phyloP scores from a whole-genome alignment of 2,113 vertebrate species.

The Ploceus nigricollis region DNA sequence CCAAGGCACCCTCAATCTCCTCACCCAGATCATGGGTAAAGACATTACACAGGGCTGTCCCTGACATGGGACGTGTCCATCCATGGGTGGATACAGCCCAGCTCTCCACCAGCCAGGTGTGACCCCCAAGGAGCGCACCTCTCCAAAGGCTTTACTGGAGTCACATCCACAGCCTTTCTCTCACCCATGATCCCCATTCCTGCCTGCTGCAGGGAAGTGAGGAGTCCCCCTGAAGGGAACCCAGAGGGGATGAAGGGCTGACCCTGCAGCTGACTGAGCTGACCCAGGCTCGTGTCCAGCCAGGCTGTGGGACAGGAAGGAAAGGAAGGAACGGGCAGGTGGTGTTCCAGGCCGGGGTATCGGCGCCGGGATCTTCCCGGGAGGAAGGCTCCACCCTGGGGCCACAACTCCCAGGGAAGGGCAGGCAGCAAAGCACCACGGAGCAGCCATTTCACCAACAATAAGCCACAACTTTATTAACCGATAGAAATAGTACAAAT shows the following conservation, averaged over 20 bases:
- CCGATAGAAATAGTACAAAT: conserved; percentile 99
- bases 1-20: accelerated
- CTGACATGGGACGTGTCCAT: background rate
- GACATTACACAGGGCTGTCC: background rate
- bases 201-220: background rate
- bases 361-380: background rate
- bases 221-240: background rate
- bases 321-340: background rate
- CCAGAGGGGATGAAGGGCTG: background rate
- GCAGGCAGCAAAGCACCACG: background rate
- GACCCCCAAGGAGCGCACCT: background rate
- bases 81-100: too few species aligned
- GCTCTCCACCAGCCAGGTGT: background rate
- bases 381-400: background rate
- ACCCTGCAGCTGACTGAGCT: background rate
- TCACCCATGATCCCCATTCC: accelerated
- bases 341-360: background rate
- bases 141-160: background rate
- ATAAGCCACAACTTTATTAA: conserved; percentile 95
- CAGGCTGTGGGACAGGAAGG: background rate
- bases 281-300: background rate
- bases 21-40: too few species aligned
- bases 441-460: conserved; percentile 72
- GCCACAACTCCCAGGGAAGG: background rate
- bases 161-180: background rate